Evolutionary conservation across 2,888 invertebrate species (phyloP).

Genomic region (Scaptomyza parva): DNA sequence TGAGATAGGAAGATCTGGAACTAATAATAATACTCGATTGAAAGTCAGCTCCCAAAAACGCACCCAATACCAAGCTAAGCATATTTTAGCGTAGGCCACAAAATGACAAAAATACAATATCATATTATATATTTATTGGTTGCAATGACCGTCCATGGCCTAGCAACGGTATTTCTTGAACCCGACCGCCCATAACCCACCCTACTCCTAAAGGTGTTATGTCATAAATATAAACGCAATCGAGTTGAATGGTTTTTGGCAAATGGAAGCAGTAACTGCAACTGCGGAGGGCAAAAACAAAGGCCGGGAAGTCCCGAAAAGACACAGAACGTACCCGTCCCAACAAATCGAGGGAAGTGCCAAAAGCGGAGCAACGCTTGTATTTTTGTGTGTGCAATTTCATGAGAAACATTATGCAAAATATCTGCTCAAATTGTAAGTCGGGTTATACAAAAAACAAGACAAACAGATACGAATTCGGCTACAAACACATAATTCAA

Average conservation of each 20-base stretch:
- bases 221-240: constrained; percentile 72
- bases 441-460: too few relatives aligned
- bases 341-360: too few relatives aligned
- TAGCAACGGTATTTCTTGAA: constrained; percentile 43
- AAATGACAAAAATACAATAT: background rate
- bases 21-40: background rate
- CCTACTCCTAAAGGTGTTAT: constrained; percentile 47
- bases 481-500: too few relatives aligned
- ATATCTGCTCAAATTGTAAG: too few relatives aligned
- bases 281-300: background rate
- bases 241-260: constrained; percentile 60
- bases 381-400: too few relatives aligned
- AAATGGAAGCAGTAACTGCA: constrained; percentile 50
- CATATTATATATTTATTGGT: constrained; percentile 3
- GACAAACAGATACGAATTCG: too few relatives aligned
- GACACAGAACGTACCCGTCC: too few relatives aligned
- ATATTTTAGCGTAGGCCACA: constrained; percentile 18
- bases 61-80: background rate
- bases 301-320: too few relatives aligned
- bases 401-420: too few relatives aligned
- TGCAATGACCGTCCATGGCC: constrained; percentile 74
- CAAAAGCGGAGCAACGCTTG: too few relatives aligned
- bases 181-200: too few relatives aligned
- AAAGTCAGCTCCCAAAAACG: background rate
- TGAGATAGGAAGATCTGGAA: too few relatives aligned